Percentiles rank a stretch among this genome's conserved stretches.
Conservation (phyloP, 2,888 invertebrate species). For the Mylabris sibirica region DNA sequence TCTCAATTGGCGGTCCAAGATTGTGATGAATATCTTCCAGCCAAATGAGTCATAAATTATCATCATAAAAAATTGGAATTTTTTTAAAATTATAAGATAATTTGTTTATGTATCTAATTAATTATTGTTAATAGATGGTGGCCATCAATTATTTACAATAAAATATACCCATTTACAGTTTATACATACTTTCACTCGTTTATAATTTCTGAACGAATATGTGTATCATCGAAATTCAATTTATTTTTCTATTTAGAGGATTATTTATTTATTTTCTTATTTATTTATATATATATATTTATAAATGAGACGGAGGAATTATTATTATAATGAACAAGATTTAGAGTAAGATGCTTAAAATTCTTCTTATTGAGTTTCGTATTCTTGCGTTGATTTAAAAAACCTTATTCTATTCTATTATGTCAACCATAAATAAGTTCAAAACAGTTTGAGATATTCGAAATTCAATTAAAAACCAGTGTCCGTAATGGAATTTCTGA, state of each 20-base stretch:
- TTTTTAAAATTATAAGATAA: neutral
- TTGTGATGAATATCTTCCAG: conserved; percentile 32
- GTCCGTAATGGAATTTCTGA: conserved; percentile 17
- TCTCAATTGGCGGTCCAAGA: conserved; percentile 40
- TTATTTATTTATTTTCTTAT: neutral
- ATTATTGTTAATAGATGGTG: neutral
- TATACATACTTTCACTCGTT: neutral
- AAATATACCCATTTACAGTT: too few relatives aligned
- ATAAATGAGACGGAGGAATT: neutral
- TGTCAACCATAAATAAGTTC: conserved; percentile 15
- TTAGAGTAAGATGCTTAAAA: neutral
- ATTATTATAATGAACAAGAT: neutral
- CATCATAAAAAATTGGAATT: neutral
- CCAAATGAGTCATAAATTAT: conserved; percentile 28
- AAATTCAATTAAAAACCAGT: conserved; percentile 14
- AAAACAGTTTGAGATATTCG: conserved; percentile 8
- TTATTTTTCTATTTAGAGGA: too few relatives aligned
- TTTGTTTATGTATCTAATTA: neutral
- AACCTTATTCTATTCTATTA: conserved; percentile 14
- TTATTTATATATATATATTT: conserved; percentile 1
- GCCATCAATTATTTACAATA: neutral
- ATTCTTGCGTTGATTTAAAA: neutral
- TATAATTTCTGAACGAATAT: neutral
- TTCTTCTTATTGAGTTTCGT: neutral
- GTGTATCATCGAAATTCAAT: neutral